Conservation (phyloP, 1,140 invertebrate genomes). For the Epicauta chinensis region DNA sequence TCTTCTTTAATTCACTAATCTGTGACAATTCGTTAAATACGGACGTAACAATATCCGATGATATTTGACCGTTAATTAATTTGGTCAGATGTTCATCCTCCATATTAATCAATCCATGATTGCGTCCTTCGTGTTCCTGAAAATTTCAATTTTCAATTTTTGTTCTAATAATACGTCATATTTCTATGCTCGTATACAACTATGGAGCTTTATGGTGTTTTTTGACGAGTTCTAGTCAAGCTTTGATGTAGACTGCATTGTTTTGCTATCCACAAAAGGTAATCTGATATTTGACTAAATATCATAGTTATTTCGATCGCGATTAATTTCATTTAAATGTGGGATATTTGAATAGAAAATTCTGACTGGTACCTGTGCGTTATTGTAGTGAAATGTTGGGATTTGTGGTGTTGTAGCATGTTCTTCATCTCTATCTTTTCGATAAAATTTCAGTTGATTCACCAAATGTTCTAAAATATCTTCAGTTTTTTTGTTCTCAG, state of each 20-base stretch:
- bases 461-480: neutral
- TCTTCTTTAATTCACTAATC: neutral
- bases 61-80: slow-evolving; percentile 3
- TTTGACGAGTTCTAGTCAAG: neutral
- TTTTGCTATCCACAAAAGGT: too few relatives aligned
- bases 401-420: too few relatives aligned
- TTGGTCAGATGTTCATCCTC: slow-evolving; percentile 5
- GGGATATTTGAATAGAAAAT: too few relatives aligned
- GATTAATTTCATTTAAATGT: too few relatives aligned
- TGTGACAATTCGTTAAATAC: slow-evolving; percentile 3
- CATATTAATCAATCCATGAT: slow-evolving; percentile 4
- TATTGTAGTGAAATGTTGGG: too few relatives aligned
- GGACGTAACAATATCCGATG: slow-evolving; percentile 3
- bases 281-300: too few relatives aligned
- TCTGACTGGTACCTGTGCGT: too few relatives aligned
- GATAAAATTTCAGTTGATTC: neutral
- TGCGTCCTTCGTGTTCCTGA: slow-evolving; percentile 1
- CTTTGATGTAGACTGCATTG: neutral
- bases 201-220: too few relatives aligned
- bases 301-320: too few relatives aligned
- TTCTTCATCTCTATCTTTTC: neutral
- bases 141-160: neutral
- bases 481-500: neutral
- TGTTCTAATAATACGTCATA: too few relatives aligned
- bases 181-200: too few relatives aligned